Base-by-base conservation (phyloP, 2,113 vertebrate species). In the Centropus bengalensis region DNA sequence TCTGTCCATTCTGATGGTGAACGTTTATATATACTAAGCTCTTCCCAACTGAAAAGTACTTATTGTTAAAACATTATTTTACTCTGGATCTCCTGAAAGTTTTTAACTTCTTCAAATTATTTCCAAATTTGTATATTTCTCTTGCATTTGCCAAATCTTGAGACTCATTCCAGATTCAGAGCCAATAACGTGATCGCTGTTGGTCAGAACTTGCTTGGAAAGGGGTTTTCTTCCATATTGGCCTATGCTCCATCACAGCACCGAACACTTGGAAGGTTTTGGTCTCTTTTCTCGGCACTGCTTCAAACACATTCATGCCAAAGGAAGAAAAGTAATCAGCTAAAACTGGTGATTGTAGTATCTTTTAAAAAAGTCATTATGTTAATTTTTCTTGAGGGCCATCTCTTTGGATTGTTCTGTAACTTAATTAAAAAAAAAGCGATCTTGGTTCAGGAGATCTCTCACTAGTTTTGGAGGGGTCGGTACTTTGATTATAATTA, bases 291-390 rank as follows among this genome's bases (percentile, higher is more conserved):
- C 69, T 74, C 38, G 88, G 55, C 30, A 16, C 33, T 1, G 4
- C 52, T 96, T 88, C 44, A 67, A 74, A 62, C 5, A 24, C 13
- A 49, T 68, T 56, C 6, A n/a, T 93, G 86, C 76, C 70, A 92
- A 83, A 94, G 78, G 79, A 93, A 17, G 45, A 92, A 92, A 93
- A 91, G 44, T 91, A 92, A 91, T 77, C 51, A n/a, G 23, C 52
- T 82, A 67, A 88, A 94, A 80, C 2, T 40, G 93, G 52, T 77
- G 75, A 78, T 82, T 45, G n/a, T 84, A 82, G 44, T 95, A 92
- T 58, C 10, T 67, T 83, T 89, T 76, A 11, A 2, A 69, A 68
- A 84, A 86, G 21, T 55, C 6, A 73, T 56, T 69, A 68, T 73
- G 19, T 59, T 91, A 82, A 79, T 89, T 82, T 76, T 97, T 67